Conservation (phyloP, 2,888 invertebrate species). For the Nemoura dubitans region DNA sequence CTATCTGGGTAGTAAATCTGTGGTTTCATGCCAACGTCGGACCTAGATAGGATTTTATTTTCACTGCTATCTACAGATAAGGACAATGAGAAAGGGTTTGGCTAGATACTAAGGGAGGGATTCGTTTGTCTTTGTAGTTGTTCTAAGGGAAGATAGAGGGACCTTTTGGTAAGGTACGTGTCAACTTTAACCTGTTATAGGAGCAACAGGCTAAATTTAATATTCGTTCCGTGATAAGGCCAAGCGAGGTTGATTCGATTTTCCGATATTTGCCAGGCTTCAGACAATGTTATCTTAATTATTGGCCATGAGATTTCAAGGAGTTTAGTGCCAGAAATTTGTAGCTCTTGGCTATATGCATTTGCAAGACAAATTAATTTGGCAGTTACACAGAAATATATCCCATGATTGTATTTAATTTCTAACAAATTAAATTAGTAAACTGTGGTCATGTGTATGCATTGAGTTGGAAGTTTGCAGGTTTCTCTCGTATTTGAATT, state of each 20-base stretch:
- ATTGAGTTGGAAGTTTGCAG: too few relatives aligned
- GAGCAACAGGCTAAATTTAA: background rate
- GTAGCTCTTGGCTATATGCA: background rate
- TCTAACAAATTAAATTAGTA: too few relatives aligned
- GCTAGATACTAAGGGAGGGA: background rate
- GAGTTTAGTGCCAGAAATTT: background rate
- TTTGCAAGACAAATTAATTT: background rate
- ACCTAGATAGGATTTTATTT: background rate
- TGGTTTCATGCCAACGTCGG: too few relatives aligned
- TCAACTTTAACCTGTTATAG: background rate
- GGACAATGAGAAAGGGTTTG: background rate
- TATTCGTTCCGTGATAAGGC: background rate
- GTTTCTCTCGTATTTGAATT: too few relatives aligned
- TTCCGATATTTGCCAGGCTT: background rate
- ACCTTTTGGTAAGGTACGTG: background rate
- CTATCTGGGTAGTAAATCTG: too few relatives aligned
- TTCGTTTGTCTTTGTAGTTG: constrained; percentile 12
- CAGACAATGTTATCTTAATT: background rate
- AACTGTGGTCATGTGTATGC: too few relatives aligned
- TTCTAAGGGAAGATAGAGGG: background rate
- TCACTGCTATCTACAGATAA: too few relatives aligned
- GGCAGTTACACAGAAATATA: too few relatives aligned
- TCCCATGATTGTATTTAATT: too few relatives aligned
- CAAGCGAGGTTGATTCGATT: background rate
- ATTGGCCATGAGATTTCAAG: background rate